phyloP scores from a whole-genome alignment of 1,140 invertebrate species.

The Oryctes rhinoceros region DNA sequence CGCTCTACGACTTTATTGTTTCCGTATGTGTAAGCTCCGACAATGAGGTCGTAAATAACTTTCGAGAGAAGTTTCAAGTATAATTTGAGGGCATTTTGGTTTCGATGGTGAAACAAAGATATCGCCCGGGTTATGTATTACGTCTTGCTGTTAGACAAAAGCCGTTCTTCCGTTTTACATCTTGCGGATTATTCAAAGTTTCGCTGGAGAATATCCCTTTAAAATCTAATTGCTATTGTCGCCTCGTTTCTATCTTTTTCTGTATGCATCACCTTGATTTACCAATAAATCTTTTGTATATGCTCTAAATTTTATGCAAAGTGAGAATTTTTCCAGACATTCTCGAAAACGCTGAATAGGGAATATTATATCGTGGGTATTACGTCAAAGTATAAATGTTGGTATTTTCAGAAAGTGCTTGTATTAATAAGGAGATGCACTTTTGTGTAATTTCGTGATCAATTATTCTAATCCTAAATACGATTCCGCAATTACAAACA shows the following conservation, averaged over 20 bases:
- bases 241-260: neutral
- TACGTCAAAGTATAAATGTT: no score
- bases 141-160: neutral
- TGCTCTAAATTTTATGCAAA: no score
- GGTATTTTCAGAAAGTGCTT: no score
- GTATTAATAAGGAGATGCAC: no score
- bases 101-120: neutral
- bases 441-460: no score
- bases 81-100: neutral
- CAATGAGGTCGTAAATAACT: slow-evolving; percentile 12
- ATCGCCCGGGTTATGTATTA: neutral
- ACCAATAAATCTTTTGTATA: no score
- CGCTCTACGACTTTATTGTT: slow-evolving; percentile 3
- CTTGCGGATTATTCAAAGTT: neutral
- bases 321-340: no score
- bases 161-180: neutral
- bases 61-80: slow-evolving; percentile 1
- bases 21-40: slow-evolving; percentile 1
- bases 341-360: no score
- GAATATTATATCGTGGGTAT: no score
- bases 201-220: neutral
- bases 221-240: neutral
- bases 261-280: no score
- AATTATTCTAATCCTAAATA: no score
- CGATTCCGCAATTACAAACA: no score